Base-by-base conservation (phyloP, 2,113 vertebrate genomes). In the Martes martes region DNA sequence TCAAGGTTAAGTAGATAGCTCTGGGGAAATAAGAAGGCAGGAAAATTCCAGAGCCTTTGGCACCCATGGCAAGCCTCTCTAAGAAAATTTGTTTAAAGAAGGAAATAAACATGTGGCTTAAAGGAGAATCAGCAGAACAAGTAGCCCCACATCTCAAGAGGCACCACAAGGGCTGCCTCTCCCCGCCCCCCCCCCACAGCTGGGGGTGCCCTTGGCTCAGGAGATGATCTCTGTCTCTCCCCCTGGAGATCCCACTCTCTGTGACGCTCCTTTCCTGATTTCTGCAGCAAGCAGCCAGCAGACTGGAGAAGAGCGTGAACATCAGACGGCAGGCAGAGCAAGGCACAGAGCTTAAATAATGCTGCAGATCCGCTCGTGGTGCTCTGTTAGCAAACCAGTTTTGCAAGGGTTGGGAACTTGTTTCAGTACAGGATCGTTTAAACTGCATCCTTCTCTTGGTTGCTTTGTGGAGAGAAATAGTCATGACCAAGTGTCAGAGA, bases 81-180 rank as follows among this genome's bases (percentile, higher is more conserved):
- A 31, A 86, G 31, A 50, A 9, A 1, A 9, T 79, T 10, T 71
- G 36, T 74, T 52, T 47, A 23, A 52, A 26, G 26, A 42, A n/a
- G 1, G 21, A 3, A 47, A 15, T 6, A 36, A 33, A 83, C 6
- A 39, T 47, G 36, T 47, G 50, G 15, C 1, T 23, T 8, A 83
- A 78, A 89, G 52, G 36, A 74, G 45, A 47, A 47, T 67, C 23
- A 3, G 23, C 6, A n/a, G 14, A 83, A 14, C 74, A 36, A 73
- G 33, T 13, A 42, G 15, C 15, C 15, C 10, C 0, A 0, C 23
- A 42, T 61, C 13, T 28, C 61, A 42, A 14, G 28, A n/a, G 36
- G 18, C 23, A 65, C 11, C 11, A 24, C 31, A 7, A 31, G 7
- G 11, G 24, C 1, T 26, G 3, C 7, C 28, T 19, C 1, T 42